phyloP scores from a whole-genome alignment of 1,140 invertebrate genomes.

The Cheumatopsyche charites region DNA sequence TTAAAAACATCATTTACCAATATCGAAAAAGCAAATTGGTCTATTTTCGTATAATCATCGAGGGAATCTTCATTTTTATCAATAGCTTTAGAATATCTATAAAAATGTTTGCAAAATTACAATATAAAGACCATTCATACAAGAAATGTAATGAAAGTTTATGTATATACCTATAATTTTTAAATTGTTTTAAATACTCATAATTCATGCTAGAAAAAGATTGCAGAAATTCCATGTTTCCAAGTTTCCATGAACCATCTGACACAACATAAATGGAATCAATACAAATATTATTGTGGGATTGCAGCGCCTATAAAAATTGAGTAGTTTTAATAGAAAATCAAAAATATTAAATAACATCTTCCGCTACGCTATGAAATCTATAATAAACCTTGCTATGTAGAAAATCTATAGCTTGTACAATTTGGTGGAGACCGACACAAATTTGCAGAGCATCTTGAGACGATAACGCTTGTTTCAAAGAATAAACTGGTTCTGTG shows the following conservation, averaged over 20 bases:
- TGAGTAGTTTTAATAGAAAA: conserved; percentile 11
- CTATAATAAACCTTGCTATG: conserved; percentile 67
- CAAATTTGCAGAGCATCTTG: conserved; percentile 78
- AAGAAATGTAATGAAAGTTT: too few relatives aligned
- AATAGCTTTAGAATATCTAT: conserved; percentile 71
- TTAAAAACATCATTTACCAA: conserved; percentile 76
- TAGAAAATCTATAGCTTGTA: conserved; percentile 78
- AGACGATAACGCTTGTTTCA: conserved; percentile 67
- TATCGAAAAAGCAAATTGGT: conserved; percentile 82
- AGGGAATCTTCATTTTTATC: conserved; percentile 72
- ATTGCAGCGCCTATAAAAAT: conserved; percentile 53
- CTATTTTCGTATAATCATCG: conserved; percentile 64
- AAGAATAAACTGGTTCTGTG: conserved; percentile 76
- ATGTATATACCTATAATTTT: conserved; percentile 61
- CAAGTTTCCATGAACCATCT: conserved; percentile 83
- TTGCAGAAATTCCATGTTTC: conserved; percentile 80
- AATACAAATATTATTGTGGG: conserved; percentile 82
- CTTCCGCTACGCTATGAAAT: neutral
- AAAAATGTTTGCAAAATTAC: conserved; percentile 34
- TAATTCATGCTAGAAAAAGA: conserved; percentile 69
- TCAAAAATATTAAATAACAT: neutral
- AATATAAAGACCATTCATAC: too few relatives aligned
- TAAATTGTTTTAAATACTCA: conserved; percentile 71
- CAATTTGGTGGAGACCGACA: conserved; percentile 75
- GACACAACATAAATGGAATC: conserved; percentile 80